Evolutionary conservation across 1,140 invertebrate species (phyloP).

Genomic region (Drosophila simulans): DNA sequence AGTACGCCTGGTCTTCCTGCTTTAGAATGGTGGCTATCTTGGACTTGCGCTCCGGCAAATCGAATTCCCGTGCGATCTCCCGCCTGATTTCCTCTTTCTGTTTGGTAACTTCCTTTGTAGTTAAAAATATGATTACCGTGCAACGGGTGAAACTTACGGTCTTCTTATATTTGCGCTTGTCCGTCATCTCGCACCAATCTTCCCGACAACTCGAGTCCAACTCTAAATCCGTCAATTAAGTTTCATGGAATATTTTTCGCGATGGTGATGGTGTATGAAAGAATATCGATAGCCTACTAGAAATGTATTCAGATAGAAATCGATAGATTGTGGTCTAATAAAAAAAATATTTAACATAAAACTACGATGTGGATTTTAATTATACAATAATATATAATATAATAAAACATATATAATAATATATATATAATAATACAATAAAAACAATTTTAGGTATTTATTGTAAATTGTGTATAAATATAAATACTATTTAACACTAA

Average conservation of each 20-base stretch:
- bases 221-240: neutral
- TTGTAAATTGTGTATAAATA: no score
- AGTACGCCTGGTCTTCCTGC: slow-evolving; percentile 95
- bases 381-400: no score
- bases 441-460: no score
- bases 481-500: no score
- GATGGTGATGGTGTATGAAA: neutral
- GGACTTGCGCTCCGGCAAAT: slow-evolving; percentile 94
- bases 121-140: neutral
- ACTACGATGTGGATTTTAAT: no score
- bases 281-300: neutral
- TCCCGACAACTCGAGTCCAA: no score
- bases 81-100: slow-evolving; percentile 96
- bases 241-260: no score
- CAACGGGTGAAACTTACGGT: slow-evolving; percentile 43
- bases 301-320: neutral
- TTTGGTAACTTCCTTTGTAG: no score
- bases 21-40: slow-evolving; percentile 95
- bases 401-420: no score
- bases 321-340: neutral
- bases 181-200: slow-evolving; percentile 50
- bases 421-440: no score
- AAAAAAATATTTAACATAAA: no score
- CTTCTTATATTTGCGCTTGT: slow-evolving; percentile 74
- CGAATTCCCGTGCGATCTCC: slow-evolving; percentile 95